Percentiles rank a stretch among this genome's conserved stretches.
phyloP scores from a whole-genome alignment of 2,113 vertebrate genomes.

The Clarias magur region DNA sequence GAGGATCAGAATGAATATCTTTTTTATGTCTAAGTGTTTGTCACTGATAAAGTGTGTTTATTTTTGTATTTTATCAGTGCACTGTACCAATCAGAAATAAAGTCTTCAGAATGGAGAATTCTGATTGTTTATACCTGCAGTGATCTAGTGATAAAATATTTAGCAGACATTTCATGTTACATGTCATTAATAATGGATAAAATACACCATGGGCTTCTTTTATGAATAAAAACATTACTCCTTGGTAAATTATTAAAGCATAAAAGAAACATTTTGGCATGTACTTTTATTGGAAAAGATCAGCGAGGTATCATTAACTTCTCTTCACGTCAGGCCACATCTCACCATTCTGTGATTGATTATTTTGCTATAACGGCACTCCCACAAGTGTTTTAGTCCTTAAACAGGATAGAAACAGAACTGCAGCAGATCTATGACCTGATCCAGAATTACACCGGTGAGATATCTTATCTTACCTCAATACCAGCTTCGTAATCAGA shows the following conservation, averaged over 20 bases:
- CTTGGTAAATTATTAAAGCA: neutral
- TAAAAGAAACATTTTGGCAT: neutral
- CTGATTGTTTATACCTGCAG: neutral
- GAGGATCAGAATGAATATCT: neutral
- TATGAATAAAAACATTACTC: neutral
- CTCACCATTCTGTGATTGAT: neutral
- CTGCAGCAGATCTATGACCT: conserved; percentile 13
- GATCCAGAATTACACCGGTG: neutral
- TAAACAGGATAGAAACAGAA: neutral
- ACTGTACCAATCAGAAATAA: neutral
- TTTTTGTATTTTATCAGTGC: neutral
- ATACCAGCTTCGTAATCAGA: conserved; percentile 86
- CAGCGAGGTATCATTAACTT: neutral
- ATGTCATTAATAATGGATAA: neutral
- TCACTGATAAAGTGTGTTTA: neutral
- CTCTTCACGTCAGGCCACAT: neutral
- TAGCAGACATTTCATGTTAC: neutral
- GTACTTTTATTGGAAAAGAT: neutral
- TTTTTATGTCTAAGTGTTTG: neutral
- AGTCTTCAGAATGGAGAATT: neutral
- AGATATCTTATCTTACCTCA: conserved; percentile 78
- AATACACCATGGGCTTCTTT: neutral
- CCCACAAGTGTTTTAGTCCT: neutral
- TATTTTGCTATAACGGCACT: neutral
- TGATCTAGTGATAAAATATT: neutral